Conservation (phyloP, 2,113 vertebrate species). For the Potamarius usumacintae region DNA sequence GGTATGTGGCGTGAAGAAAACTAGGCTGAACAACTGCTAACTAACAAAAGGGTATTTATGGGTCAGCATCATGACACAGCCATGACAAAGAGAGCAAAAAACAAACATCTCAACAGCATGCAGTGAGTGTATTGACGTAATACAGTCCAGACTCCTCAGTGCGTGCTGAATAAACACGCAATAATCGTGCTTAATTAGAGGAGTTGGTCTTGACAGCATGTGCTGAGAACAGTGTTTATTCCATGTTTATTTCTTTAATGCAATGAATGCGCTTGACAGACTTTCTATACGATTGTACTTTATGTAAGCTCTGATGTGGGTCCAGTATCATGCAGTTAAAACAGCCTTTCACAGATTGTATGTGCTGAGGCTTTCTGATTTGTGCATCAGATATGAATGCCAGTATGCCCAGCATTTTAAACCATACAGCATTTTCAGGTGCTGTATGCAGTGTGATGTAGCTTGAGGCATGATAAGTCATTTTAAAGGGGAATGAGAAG, state of each 20-base stretch:
- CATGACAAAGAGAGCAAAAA: slow-evolving; percentile 47
- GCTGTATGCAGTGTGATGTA: not conserved
- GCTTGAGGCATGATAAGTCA: slow-evolving; percentile 14
- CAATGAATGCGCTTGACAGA: not conserved
- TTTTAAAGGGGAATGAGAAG: slow-evolving; percentile 36
- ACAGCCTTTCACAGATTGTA: not conserved
- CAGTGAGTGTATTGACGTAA: slow-evolving; percentile 6
- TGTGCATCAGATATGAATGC: not conserved
- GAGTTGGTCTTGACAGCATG: not conserved
- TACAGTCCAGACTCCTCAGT: slow-evolving; percentile 34
- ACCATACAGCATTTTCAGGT: not conserved
- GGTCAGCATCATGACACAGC: slow-evolving; percentile 63
- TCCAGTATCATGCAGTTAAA: not conserved
- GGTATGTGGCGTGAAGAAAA: slow-evolving; percentile 71
- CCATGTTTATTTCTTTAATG: not conserved
- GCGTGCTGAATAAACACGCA: not conserved
- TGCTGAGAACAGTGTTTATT: not conserved
- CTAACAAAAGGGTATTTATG: slow-evolving; percentile 72
- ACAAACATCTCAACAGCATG: slow-evolving; percentile 42
- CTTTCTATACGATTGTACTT: not conserved
- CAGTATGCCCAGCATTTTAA: not conserved
- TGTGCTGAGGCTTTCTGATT: not conserved
- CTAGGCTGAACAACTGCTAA: slow-evolving; percentile 75
- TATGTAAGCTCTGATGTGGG: not conserved
- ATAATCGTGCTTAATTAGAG: not conserved